These are phyloP conservation scores for Orchestia grillus DNA, from an alignment of 1,140 invertebrate genomes.

Conservation along the genomic window DNA sequence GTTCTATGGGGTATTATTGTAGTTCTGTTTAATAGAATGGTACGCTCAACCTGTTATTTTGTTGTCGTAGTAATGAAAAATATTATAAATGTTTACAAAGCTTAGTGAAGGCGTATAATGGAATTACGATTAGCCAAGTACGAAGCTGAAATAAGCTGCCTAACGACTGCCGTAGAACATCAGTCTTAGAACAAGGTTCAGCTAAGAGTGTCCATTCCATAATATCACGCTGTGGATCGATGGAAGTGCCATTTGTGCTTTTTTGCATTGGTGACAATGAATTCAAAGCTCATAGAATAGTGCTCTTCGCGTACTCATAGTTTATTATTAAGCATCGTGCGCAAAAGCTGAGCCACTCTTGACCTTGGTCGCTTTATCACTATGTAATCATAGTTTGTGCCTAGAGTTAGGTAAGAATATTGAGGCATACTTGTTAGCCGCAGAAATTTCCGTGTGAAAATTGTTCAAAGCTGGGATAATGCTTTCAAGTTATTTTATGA, in stretches of 20 bases:
- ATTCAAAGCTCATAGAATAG: not conserved
- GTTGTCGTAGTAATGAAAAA: not conserved
- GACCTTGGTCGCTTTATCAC: too few relatives aligned
- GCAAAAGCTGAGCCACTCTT: not conserved
- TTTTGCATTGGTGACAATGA: not conserved
- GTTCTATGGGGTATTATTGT: not conserved
- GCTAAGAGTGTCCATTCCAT: not conserved
- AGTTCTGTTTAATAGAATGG: not conserved
- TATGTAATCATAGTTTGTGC: too few relatives aligned
- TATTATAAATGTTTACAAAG: too few relatives aligned
- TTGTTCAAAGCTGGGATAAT: not conserved
- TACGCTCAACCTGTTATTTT: not conserved
- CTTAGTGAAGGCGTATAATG: not conserved
- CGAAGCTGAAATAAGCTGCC: not conserved
- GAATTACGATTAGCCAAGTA: not conserved
- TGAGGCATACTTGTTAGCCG: too few relatives aligned
- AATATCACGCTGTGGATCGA: not conserved
- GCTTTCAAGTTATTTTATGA: too few relatives aligned
- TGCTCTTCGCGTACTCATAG: too few relatives aligned
- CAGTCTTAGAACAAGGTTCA: not conserved
- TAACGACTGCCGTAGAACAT: not conserved
- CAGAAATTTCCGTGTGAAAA: not conserved
- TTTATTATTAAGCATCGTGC: too few relatives aligned
- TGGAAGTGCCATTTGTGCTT: not conserved
- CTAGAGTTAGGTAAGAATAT: too few relatives aligned